A percentile compares a stretch with the other conserved stretches of the same genome.
phyloP scores from a whole-genome alignment of 2,797 vertebrate species.

The Enteromius trimaculatus region DNA sequence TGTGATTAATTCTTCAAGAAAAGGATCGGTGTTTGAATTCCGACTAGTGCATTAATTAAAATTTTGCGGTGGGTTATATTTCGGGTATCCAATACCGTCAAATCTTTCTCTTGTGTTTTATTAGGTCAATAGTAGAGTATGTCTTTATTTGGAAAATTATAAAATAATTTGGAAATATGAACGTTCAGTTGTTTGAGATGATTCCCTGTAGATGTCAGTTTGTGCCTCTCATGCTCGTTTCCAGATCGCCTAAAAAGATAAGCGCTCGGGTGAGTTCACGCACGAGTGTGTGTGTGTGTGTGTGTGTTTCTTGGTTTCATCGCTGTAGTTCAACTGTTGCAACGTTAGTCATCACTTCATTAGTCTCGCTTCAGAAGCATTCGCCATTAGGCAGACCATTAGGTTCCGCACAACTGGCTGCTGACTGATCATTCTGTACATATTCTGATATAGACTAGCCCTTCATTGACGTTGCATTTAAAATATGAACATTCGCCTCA shows the following conservation, averaged over 20 bases:
- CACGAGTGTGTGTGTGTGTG: slow-evolving; percentile 1
- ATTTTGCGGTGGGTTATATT: not conserved
- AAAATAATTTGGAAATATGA: not conserved
- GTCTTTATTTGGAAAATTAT: too few relatives aligned
- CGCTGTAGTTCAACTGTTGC: slow-evolving; percentile 48
- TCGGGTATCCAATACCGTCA: not conserved
- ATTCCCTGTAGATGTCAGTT: not conserved
- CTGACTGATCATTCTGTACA: slow-evolving; percentile 47
- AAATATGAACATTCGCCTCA: not conserved
- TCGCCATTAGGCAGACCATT: slow-evolving; percentile 36
- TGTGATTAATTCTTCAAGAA: not conserved
- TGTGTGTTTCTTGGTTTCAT: slow-evolving; percentile 36
- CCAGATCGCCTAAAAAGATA: slow-evolving; percentile 8
- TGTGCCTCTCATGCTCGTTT: not conserved
- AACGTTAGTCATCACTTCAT: slow-evolving; percentile 56
- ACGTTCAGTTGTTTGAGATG: not conserved
- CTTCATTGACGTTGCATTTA: not conserved
- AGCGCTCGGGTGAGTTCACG: slow-evolving; percentile 4
- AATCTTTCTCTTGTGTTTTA: not conserved
- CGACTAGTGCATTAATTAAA: not conserved
- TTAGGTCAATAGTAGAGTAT: not conserved
- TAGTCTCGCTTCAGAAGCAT: slow-evolving; percentile 48
- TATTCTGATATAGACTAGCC: slow-evolving; percentile 8
- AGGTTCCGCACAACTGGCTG: slow-evolving; percentile 28
- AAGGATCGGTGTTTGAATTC: not conserved